phyloP scores from a whole-genome alignment of 2,113 vertebrate genomes.

The Erythrolamprus reginae region DNA sequence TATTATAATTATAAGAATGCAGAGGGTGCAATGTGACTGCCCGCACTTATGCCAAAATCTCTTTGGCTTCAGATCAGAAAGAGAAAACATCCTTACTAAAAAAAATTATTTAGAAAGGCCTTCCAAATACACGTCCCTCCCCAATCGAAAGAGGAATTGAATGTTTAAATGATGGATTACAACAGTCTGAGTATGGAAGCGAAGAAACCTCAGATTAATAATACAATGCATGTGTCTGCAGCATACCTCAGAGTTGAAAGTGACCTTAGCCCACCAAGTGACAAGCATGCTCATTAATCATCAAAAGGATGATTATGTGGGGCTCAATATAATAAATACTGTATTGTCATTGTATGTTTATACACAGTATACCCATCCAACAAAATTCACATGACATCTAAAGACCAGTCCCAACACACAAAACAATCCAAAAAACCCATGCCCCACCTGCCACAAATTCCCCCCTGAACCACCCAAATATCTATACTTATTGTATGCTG shows the following conservation, averaged over 20 bases:
- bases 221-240: background rate
- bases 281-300: background rate
- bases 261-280: background rate
- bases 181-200: no score
- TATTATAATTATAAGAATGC: no score
- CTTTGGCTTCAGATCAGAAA: background rate
- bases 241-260: no score
- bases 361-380: no score
- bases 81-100: background rate
- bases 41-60: background rate
- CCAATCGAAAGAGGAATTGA: background rate
- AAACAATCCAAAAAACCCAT: no score
- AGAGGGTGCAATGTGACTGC: background rate
- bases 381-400: no score
- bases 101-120: background rate
- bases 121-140: background rate
- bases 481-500: no score
- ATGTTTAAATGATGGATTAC: background rate
- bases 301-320: background rate
- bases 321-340: background rate
- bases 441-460: no score
- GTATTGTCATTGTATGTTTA: no score
- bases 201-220: background rate
- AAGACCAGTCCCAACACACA: no score
- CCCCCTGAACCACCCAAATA: no score